Conservation (phyloP, 2,113 vertebrate species). For the Otocyon megalotis region DNA sequence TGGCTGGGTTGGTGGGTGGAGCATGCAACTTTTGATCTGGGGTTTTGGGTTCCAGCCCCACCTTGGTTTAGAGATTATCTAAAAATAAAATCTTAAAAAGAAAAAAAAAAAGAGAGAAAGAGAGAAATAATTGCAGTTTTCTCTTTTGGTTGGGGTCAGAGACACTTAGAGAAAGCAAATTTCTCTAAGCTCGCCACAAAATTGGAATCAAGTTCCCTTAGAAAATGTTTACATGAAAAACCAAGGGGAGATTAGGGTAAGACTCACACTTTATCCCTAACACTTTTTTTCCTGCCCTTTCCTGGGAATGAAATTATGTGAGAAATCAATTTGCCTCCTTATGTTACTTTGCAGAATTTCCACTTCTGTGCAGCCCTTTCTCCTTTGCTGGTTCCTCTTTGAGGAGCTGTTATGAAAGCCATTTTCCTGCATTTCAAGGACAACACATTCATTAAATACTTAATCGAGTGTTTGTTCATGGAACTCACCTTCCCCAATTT, state of each 20-base stretch:
- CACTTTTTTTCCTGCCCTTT: background rate
- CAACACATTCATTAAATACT: background rate
- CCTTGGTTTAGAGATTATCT: background rate
- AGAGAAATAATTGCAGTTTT: background rate
- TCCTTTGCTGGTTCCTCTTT: background rate
- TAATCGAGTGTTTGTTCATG: background rate
- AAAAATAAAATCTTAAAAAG: background rate
- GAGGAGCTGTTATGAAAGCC: background rate
- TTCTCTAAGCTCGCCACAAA: background rate
- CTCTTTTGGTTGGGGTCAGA: background rate
- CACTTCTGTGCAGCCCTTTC: background rate
- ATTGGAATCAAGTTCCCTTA: background rate
- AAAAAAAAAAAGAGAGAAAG: background rate
- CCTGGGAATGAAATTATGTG: background rate
- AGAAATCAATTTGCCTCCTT: background rate
- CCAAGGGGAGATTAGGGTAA: background rate
- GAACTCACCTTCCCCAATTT: background rate
- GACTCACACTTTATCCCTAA: background rate
- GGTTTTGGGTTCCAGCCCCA: background rate
- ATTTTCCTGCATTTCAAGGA: background rate
- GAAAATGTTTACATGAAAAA: background rate
- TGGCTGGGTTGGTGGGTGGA: background rate
- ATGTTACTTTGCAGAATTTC: background rate
- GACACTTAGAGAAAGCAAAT: background rate
- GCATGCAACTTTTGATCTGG: background rate